phyloP scores from a whole-genome alignment of 1,140 invertebrate species.

The Mesaphorura yosii region DNA sequence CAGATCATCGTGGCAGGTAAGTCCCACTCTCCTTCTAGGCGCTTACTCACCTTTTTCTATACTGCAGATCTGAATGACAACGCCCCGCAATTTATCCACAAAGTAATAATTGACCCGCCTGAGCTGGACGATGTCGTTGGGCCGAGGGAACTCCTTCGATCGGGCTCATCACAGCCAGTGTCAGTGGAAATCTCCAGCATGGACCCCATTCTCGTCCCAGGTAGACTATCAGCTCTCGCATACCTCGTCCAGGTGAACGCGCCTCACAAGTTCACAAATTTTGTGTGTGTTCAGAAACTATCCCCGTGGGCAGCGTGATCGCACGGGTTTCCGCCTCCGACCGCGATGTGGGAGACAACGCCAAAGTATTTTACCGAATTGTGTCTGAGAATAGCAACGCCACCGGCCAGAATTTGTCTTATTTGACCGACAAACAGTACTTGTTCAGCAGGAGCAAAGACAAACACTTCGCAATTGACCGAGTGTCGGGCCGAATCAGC shows the following conservation, averaged over 20 bases:
- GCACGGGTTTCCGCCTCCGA: slow-evolving; percentile 40
- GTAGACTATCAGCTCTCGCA: no score
- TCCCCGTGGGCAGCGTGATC: slow-evolving; percentile 39
- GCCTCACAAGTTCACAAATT: no score
- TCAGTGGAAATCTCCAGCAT: slow-evolving; percentile 33
- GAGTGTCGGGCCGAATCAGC: slow-evolving; percentile 57
- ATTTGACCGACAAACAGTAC: slow-evolving; percentile 29
- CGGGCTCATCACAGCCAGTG: slow-evolving; percentile 27
- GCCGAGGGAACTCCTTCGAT: slow-evolving; percentile 23
- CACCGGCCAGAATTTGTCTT: slow-evolving; percentile 20
- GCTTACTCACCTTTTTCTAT: slow-evolving; percentile 19
- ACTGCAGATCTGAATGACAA: slow-evolving; percentile 15
- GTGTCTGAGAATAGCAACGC: slow-evolving; percentile 42
- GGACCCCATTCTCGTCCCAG: slow-evolving; percentile 37
- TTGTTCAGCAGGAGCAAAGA: slow-evolving; percentile 37
- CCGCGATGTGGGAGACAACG: slow-evolving; percentile 47
- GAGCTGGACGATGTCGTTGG: slow-evolving; percentile 24
- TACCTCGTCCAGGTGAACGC: no score
- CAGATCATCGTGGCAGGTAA: slow-evolving; percentile 8
- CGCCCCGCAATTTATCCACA: slow-evolving; percentile 16
- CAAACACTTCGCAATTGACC: slow-evolving; percentile 57
- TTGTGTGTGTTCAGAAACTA: no score
- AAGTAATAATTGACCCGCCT: slow-evolving; percentile 28
- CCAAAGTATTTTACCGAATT: slow-evolving; percentile 62
- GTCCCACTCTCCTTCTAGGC: background rate